Evolutionary conservation across 2,113 vertebrate genomes (phyloP), one percentile per base, ranked within the genome.

Genomic region (Cariama cristata): DNA sequence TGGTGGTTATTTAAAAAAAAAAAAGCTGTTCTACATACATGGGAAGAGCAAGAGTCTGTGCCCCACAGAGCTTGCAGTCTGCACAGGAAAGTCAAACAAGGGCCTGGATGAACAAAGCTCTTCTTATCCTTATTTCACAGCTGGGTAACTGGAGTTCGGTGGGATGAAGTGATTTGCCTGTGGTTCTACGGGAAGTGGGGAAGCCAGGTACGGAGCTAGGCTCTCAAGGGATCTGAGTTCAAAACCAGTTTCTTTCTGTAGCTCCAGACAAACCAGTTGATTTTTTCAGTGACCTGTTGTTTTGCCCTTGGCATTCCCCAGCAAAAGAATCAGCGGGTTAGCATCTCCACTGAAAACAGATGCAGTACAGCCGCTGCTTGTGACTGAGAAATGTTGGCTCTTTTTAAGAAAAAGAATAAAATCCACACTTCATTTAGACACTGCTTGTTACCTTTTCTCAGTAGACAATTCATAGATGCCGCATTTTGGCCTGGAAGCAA

Each of bases 401-500:
- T 87, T 93, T 38, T 45, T 11, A 66, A 63, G 22, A 18, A n/a
- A 58, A 71, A 59, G 13, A 24, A 52, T 9, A 56, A 58, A 90
- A 73, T 22, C 26, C 64, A 35, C n/a, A 2, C 35, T 82, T 90
- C 27, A 20, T 93, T 91, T 60, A 63, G 52, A 68, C 40, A 3
- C 30, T 56, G 73, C 87, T 72, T 68, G 69, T 75, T 95, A 35
- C 69, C 67, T 82, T 71, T 81, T 23, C 68, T 93, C 40, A 33
- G 21, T 8, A 77, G 53, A 23, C 53, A 45, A 63, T 63, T 91
- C 94, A 85, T 81, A 49, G 87, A 47, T 79, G 84, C 35, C 58
- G 56, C 62, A 28, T 79, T 93, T 52, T 79, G 52, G 80, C 64
- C 95, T 79, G 76, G 64, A 81, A 95, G 94, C 83, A 85, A 94